phyloP scores from a whole-genome alignment of 2,888 invertebrate genomes.

The Napeogenes inachia region DNA sequence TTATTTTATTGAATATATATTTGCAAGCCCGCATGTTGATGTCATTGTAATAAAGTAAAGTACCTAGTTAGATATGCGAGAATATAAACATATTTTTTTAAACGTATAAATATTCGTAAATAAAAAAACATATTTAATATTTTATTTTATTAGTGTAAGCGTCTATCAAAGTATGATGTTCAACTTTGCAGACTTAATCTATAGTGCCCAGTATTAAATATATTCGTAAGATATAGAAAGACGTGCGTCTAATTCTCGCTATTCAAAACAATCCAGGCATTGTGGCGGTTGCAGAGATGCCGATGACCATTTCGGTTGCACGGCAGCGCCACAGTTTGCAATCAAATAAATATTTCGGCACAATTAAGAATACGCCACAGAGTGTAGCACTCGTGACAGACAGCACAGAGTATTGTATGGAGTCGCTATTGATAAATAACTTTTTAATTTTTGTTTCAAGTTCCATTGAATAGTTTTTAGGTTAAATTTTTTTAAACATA shows the following conservation, averaged over 20 bases:
- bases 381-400: constrained; percentile 75
- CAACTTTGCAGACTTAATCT: no score
- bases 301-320: constrained; percentile 76
- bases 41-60: constrained; percentile 6
- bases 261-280: constrained; percentile 52
- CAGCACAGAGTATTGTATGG: constrained; percentile 52
- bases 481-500: no score
- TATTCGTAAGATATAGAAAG: constrained; percentile 20
- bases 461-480: no score
- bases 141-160: no score
- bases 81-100: background rate
- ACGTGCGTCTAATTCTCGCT: constrained; percentile 43
- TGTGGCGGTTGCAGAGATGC: constrained; percentile 63
- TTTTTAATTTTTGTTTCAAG: constrained; percentile 4
- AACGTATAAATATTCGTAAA: background rate
- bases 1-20: constrained; percentile 11
- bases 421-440: constrained; percentile 41
- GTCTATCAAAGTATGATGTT: no score
- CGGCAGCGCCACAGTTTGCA: constrained; percentile 70
- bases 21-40: constrained; percentile 19
- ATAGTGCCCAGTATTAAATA: no score
- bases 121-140: no score
- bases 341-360: constrained; percentile 79
- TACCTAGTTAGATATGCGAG: background rate
- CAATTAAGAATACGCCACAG: constrained; percentile 77